phyloP scores from a whole-genome alignment of 2,797 vertebrate species.

The Erethizon dorsatum region DNA sequence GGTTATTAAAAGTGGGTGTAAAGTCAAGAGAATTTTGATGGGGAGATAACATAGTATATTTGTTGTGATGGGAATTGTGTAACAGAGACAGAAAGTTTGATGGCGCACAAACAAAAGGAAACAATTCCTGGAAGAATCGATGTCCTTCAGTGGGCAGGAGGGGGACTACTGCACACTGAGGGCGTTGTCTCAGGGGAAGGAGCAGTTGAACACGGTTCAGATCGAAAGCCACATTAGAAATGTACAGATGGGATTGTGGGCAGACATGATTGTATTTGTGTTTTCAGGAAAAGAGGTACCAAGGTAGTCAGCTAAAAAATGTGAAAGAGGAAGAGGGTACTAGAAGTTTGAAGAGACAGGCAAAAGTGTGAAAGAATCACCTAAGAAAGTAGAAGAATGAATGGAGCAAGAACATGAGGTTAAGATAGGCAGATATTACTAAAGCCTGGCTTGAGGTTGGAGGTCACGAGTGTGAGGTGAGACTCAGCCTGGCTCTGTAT shows the following conservation, averaged over 20 bases:
- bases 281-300: not conserved
- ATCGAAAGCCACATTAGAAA: not conserved
- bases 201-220: not conserved
- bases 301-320: not conserved
- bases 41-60: not conserved
- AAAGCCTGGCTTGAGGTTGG: not conserved
- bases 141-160: not conserved
- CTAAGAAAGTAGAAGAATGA: not conserved
- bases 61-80: not conserved
- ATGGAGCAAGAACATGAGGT: no score
- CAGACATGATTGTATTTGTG: not conserved
- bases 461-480: not conserved
- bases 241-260: not conserved
- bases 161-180: not conserved
- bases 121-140: not conserved
- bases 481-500: not conserved
- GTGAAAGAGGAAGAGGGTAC: not conserved
- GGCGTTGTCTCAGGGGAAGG: not conserved
- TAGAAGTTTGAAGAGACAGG: not conserved
- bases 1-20: not conserved
- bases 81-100: not conserved
- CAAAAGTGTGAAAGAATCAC: not conserved
- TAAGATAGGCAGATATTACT: no score
- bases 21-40: not conserved
- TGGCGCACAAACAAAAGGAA: not conserved